Conservation (phyloP, 1,140 invertebrate genomes). For the Mizuhopecten yessoensis region DNA sequence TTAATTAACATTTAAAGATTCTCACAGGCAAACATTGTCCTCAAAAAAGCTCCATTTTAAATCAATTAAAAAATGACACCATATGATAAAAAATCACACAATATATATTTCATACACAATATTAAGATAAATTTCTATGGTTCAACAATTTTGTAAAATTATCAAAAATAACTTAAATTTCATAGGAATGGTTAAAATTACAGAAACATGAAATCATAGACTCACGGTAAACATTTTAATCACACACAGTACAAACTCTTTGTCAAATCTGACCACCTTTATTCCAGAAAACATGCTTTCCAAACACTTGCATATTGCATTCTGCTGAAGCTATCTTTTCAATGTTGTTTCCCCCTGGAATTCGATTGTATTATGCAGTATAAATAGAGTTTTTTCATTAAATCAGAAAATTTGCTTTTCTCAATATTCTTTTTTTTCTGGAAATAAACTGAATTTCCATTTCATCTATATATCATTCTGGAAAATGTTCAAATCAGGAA, state of each 20-base stretch:
- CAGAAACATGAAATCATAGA: background rate
- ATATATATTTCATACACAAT: background rate
- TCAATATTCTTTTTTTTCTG: too few species aligned
- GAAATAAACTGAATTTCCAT: too few species aligned
- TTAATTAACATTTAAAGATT: background rate
- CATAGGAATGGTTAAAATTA: conserved; percentile 17
- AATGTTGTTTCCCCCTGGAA: too few species aligned
- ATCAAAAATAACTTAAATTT: background rate
- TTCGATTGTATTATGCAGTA: too few species aligned
- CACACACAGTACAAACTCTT: background rate
- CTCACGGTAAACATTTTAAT: background rate
- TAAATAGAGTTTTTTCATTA: too few species aligned
- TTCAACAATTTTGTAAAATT: background rate
- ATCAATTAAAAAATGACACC: background rate
- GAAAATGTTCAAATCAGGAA: too few species aligned
- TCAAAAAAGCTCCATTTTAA: background rate
- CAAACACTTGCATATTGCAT: background rate
- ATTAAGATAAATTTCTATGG: background rate
- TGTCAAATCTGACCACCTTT: too few species aligned
- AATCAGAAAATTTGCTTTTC: too few species aligned
- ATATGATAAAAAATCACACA: background rate
- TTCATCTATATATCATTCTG: too few species aligned
- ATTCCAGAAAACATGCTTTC: too few species aligned
- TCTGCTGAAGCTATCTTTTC: too few species aligned
- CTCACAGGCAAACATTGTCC: background rate